Evolutionary conservation across 1,140 invertebrate species (phyloP), one percentile per base, ranked within the genome.

Genomic region (Cyphomyrmex costatus): DNA sequence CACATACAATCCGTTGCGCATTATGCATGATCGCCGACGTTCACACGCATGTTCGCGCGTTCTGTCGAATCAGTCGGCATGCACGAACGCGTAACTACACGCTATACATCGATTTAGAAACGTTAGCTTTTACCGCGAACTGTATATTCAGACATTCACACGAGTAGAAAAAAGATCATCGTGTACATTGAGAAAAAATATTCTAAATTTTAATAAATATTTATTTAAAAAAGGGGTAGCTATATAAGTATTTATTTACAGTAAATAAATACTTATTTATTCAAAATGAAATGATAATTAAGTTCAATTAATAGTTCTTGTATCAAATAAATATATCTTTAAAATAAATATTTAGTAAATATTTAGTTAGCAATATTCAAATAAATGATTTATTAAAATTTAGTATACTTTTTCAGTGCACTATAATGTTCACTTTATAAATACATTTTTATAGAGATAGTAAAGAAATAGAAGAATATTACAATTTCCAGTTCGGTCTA

Each of bases 81-180:
- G 36, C 84, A 79, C 58, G 73, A 76, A 85, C n/a, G 61, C 33
- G n/a, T 56, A 21, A 56, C 30, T 24, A 61, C 84, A 86, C 63
- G 84, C 76, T 70, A 86, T 65, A 53, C 76, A 19, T 10, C 61
- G 84, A 80, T 86, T 86, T 86, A 80, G 84, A 86, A 80, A 58
- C 63, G 74, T 80, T 36, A 46, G 71, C 56, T 85, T 85, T 77
- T 61, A 33, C 49, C 21, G 82, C 33, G 49, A 85, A 42, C 10
- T 14, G 46, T 27, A 63, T 77, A 63, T 77, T 77, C 46, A 16
- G 19, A n/a, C 19, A 0, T 36, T 79, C 42, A 33, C 19, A 10
- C 16, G 46, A 24, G 1, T 5, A 27, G 65, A 65, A 42, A 8
- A 56, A 42, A 56, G 24, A 33, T 56, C 6, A 16, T 8, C 14